These are phyloP conservation scores for Tyria jacobaeae DNA, from an alignment of 2,888 invertebrate genomes.

Conservation along the genomic window DNA sequence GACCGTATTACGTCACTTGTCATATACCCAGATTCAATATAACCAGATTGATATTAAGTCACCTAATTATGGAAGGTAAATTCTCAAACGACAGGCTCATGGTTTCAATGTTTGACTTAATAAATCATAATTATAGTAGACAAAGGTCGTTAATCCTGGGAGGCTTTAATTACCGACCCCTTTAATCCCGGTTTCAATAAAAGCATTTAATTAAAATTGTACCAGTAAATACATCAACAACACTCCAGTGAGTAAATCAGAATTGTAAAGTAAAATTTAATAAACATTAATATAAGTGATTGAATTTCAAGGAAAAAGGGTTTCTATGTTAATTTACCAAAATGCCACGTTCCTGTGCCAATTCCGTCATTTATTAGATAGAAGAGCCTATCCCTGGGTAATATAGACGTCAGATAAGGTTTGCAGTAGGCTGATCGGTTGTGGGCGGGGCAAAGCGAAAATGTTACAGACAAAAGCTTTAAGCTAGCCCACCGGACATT, in stretches of 20 bases:
- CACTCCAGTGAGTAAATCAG: slow-evolving; percentile 44
- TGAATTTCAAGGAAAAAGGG: slow-evolving; percentile 34
- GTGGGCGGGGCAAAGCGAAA: not conserved
- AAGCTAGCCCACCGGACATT: not conserved
- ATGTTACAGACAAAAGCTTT: slow-evolving; percentile 2
- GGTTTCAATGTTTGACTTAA: slow-evolving; percentile 60
- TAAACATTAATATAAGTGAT: slow-evolving; percentile 48
- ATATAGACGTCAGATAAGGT: slow-evolving; percentile 13
- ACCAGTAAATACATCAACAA: slow-evolving; percentile 62
- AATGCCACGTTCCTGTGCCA: slow-evolving; percentile 16
- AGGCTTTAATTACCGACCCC: slow-evolving; percentile 75
- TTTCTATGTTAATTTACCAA: slow-evolving; percentile 30
- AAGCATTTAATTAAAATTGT: slow-evolving; percentile 79
- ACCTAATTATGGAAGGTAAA: slow-evolving; percentile 20
- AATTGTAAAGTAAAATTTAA: slow-evolving; percentile 49
- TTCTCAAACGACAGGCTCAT: slow-evolving; percentile 25
- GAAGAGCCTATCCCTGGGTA: slow-evolving; percentile 11
- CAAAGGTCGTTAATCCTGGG: slow-evolving; percentile 78
- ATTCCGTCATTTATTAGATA: slow-evolving; percentile 12
- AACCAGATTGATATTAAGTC: slow-evolving; percentile 13
- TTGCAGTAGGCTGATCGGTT: slow-evolving; percentile 7
- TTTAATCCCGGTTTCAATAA: slow-evolving; percentile 74
- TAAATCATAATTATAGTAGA: slow-evolving; percentile 78
- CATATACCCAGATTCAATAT: not conserved
- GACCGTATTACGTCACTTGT: not conserved